Conservation (phyloP, 2,888 invertebrate species). For the Diabrotica balteata region DNA sequence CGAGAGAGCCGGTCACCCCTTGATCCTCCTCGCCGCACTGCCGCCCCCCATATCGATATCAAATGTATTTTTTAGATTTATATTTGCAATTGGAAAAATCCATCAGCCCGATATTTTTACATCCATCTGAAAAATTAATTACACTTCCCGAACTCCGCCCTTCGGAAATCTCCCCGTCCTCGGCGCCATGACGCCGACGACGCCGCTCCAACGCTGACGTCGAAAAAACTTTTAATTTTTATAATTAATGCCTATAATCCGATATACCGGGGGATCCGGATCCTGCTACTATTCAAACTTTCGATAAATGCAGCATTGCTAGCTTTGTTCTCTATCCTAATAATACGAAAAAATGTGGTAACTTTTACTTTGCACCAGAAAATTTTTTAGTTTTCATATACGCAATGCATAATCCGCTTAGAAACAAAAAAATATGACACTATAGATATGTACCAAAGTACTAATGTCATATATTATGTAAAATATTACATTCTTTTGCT, state of each 20-base stretch:
- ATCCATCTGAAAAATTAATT: slow-evolving; percentile 60
- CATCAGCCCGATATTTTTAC: slow-evolving; percentile 58
- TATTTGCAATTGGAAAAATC: slow-evolving; percentile 57
- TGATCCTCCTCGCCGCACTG: slow-evolving; percentile 6
- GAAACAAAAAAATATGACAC: too few relatives aligned
- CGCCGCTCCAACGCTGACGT: slow-evolving; percentile 22
- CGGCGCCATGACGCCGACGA: slow-evolving; percentile 26
- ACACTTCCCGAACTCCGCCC: slow-evolving; percentile 52
- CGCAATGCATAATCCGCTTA: too few relatives aligned
- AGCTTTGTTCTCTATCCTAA: not conserved
- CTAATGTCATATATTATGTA: too few relatives aligned
- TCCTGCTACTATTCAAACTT: slow-evolving; percentile 8
- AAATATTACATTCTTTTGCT: too few relatives aligned
- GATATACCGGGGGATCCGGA: slow-evolving; percentile 27
- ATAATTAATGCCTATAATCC: slow-evolving; percentile 38
- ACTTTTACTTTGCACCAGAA: too few relatives aligned
- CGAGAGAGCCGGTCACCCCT: slow-evolving; percentile 32
- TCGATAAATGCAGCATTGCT: not conserved
- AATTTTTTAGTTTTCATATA: too few relatives aligned
- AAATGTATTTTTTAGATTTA: slow-evolving; percentile 58
- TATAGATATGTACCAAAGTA: too few relatives aligned
- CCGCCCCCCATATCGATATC: slow-evolving; percentile 42
- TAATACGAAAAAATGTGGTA: too few relatives aligned
- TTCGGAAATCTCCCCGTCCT: slow-evolving; percentile 29
- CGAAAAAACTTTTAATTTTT: slow-evolving; percentile 45